Evolutionary conservation across 2,113 vertebrate species (phyloP).

Genomic region (Seriola rivoliana): DNA sequence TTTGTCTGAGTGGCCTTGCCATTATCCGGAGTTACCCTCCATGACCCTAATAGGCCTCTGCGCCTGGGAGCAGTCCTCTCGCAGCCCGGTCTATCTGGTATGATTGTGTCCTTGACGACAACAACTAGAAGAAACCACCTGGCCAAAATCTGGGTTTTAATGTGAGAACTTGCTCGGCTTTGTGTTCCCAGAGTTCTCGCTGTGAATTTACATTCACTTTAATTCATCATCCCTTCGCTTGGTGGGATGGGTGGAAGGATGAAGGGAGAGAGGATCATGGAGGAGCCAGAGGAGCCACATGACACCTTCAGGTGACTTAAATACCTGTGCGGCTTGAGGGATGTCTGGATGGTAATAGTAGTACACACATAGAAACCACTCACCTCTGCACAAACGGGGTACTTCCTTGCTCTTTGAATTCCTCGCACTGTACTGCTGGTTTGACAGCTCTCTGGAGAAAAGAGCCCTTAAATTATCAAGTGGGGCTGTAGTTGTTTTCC

Average conservation of each 20-base stretch:
- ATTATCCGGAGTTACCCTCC: slow-evolving; percentile 67
- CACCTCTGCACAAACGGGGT: slow-evolving; percentile 11
- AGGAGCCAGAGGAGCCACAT: slow-evolving; percentile 8
- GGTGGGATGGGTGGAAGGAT: neutral
- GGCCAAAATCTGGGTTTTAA: slow-evolving; percentile 58
- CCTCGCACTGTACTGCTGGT: slow-evolving; percentile 44
- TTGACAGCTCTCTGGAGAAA: slow-evolving; percentile 75
- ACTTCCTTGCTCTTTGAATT: slow-evolving; percentile 34
- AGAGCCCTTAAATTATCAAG: slow-evolving; percentile 80
- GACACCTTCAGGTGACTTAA: slow-evolving; percentile 13
- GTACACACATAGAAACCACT: slow-evolving; percentile 2
- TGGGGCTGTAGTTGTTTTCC: slow-evolving; percentile 78
- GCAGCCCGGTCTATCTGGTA: slow-evolving; percentile 31
- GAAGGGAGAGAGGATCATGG: neutral
- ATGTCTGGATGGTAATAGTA: neutral
- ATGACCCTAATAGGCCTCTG: slow-evolving; percentile 58
- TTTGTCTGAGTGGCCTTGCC: slow-evolving; percentile 66
- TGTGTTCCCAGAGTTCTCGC: slow-evolving; percentile 66
- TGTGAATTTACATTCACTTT: slow-evolving; percentile 32
- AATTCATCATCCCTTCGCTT: slow-evolving; percentile 11
- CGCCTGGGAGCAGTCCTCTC: slow-evolving; percentile 53
- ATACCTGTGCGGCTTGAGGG: neutral
- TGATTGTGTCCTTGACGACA: slow-evolving; percentile 54
- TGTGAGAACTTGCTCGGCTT: slow-evolving; percentile 69
- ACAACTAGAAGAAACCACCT: slow-evolving; percentile 61